Evolutionary conservation across 2,888 invertebrate species (phyloP), one percentile per base, ranked within the genome.

Genomic region (Rosalia funebris): DNA sequence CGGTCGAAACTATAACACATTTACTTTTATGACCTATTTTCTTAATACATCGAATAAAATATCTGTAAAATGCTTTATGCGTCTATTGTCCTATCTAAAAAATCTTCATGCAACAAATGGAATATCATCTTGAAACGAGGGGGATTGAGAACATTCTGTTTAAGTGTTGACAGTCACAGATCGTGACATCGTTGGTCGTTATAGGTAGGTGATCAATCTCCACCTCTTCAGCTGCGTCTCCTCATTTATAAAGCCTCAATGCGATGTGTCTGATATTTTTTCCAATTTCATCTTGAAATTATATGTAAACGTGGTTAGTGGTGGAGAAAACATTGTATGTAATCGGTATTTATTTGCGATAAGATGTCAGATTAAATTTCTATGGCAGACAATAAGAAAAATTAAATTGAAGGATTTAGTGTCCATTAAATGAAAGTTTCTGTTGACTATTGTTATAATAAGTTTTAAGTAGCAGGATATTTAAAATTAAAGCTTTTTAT

Each of bases 141-240:
- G 67, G 68, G 72, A 73, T 73, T 71, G 70, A 71, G 67, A 71
- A 68, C 72, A 69, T 72, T 72, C 68, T 69, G 68, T 71, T 68
- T 64, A 66, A 69, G 71, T 72, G 74, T 70, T 74, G 74, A 74
- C 74, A 74, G 71, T 73, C 73, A 72, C 71, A 73, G 72, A 74
- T 73, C 71, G 73, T 70, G 71, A 66, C 70, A 72, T 71, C 73
- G 69, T 71, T 66, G 59, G 39, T 44, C 55, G 53, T 62, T 61
- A 64, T 58, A 61, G 57, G 68, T 57, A 63, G 70, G 69, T 66
- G 66, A 74, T 74, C 73, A 71, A 73, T 74, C 73, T 72, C 70
- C 61, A 55, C 48, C 36, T 36, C 48, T 19, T 16, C 37, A 31
- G 14, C 50, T 34, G 16, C 34, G 34, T 50, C 39, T 50, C 10